Percentiles rank a stretch among this genome's conserved stretches.
Evolutionary conservation across 2,113 vertebrate genomes (phyloP).

Genomic region (Gallinago media): DNA sequence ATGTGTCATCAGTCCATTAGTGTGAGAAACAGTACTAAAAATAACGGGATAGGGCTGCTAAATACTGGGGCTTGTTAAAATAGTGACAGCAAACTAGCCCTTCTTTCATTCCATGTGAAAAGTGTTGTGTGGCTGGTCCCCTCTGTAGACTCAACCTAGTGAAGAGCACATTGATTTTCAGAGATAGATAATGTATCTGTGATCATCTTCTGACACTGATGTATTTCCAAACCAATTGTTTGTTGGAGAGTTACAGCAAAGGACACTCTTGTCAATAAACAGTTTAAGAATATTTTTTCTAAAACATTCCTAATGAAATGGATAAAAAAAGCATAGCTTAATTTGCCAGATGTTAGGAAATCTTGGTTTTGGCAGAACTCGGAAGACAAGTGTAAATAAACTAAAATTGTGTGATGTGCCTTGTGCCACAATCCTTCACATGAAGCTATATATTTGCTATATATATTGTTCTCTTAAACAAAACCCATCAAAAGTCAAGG

Average conservation of each 20-base stretch:
- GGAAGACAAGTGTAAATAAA: background rate
- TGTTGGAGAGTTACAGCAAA: background rate
- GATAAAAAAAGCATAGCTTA: background rate
- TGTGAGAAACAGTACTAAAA: slow-evolving; percentile 55
- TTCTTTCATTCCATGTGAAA: background rate
- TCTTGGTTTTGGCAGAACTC: background rate
- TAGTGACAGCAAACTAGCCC: slow-evolving; percentile 14
- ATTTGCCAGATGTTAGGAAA: background rate
- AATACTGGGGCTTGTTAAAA: slow-evolving; percentile 57
- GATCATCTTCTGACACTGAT: background rate
- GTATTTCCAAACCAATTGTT: background rate
- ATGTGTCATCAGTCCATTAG: slow-evolving; percentile 52
- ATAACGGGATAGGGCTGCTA: slow-evolving; percentile 49
- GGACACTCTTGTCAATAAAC: background rate
- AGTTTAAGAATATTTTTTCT: background rate
- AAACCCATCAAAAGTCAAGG: background rate
- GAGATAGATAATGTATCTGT: background rate
- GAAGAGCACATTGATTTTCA: background rate
- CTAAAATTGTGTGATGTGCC: background rate
- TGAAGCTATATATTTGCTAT: background rate
- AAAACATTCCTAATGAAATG: background rate
- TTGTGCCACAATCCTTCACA: background rate
- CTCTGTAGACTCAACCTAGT: background rate
- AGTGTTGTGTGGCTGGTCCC: background rate
- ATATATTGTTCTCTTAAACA: background rate